Evolutionary conservation across 23 tunicate species (phyloP).

Genomic region (Halocynthia roretzi): DNA sequence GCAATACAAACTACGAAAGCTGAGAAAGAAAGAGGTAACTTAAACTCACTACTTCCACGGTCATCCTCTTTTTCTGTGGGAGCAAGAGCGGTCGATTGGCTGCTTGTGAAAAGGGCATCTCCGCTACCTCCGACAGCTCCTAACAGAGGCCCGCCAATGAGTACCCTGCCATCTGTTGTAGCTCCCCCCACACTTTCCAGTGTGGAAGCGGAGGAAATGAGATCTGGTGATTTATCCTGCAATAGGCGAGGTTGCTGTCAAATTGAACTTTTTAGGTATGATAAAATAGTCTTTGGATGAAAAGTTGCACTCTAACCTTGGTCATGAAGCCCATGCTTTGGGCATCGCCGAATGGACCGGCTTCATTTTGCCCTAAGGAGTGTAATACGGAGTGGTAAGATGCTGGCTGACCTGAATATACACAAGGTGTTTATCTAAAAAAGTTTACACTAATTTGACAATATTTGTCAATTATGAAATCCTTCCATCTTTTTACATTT

Average conservation of each 20-base stretch:
- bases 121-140: conserved; percentile 26
- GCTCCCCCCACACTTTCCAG: conserved; percentile 33
- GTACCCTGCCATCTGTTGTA: conserved; percentile 11
- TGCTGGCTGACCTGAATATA: background rate
- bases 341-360: conserved; percentile 19
- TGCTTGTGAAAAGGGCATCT: background rate
- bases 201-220: conserved; percentile 71
- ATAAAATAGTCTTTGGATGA: too few relatives aligned
- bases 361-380: background rate
- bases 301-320: background rate
- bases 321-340: conserved; percentile 8
- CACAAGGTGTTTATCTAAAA: background rate
- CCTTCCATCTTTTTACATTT: too few relatives aligned
- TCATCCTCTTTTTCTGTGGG: too few relatives aligned
- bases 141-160: conserved; percentile 11
- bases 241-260: background rate
- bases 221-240: conserved; percentile 74
- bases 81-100: too few relatives aligned
- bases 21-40: too few relatives aligned
- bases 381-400: conserved; percentile 5
- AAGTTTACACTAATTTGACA: too few relatives aligned
- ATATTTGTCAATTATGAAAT: too few relatives aligned
- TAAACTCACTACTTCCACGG: too few relatives aligned
- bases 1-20: too few relatives aligned
- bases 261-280: too few relatives aligned